Percentiles rank a stretch among this genome's conserved stretches.
phyloP scores from a whole-genome alignment of 2,797 vertebrate genomes.

The Cynodonichthys magdalenae region DNA sequence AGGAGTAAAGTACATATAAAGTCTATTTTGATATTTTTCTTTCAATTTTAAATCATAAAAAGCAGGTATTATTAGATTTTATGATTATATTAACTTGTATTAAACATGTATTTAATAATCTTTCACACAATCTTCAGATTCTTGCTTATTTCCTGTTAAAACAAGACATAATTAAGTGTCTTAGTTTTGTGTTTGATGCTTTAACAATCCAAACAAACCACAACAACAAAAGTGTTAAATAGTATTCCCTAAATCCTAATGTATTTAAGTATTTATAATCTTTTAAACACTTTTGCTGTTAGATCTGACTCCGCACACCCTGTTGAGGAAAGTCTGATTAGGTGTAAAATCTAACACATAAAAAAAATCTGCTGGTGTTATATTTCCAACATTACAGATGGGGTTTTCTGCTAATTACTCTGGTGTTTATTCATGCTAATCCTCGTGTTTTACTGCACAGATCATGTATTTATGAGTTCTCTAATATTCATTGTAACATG shows the following conservation, averaged over 20 bases:
- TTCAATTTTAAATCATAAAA: no score
- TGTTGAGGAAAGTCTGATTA: conserved; percentile 34
- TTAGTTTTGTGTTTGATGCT: not conserved
- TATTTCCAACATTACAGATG: conserved; percentile 3
- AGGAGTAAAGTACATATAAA: no score
- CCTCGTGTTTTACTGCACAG: not conserved
- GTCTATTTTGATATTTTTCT: no score
- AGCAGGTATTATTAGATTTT: not conserved
- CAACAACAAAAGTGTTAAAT: conserved; percentile 22
- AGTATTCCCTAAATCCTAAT: conserved; percentile 55
- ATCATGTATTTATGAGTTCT: not conserved
- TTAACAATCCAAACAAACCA: not conserved
- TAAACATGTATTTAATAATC: no score
- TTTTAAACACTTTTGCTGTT: conserved; percentile 61
- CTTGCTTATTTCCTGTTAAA: not conserved
- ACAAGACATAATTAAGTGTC: not conserved
- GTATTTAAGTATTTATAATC: conserved; percentile 68
- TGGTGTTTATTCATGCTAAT: not conserved
- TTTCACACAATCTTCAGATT: not conserved
- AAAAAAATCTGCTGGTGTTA: conserved; percentile 8
- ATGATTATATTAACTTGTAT: no score
- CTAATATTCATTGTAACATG: no score
- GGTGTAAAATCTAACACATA: conserved; percentile 14
- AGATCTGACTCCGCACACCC: conserved; percentile 47
- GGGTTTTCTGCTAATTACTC: conserved; percentile 20